Conservation (phyloP, 2,113 vertebrate genomes). For the Sitta europaea region DNA sequence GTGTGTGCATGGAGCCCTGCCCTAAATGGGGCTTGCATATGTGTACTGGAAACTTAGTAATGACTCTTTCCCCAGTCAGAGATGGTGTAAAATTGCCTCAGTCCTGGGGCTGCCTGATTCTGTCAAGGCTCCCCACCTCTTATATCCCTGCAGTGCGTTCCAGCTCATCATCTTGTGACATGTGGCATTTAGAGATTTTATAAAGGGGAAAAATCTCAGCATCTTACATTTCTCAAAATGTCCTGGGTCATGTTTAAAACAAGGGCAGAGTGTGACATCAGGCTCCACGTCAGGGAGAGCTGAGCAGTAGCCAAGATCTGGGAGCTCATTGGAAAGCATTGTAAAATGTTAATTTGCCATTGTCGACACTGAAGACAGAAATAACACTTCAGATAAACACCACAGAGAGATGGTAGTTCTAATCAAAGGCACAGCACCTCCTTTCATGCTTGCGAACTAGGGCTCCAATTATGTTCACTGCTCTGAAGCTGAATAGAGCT, state of each 20-base stretch:
- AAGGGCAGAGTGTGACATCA: conserved; percentile 52
- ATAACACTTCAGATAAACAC: conserved; percentile 62
- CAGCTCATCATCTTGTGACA: neutral
- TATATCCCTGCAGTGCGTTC: neutral
- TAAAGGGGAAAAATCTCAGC: neutral
- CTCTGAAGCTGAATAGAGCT: conserved; percentile 63
- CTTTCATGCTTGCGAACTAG: conserved; percentile 51
- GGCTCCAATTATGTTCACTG: conserved; percentile 59
- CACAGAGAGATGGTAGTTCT: conserved; percentile 53
- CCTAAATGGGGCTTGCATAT: neutral
- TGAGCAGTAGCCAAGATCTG: conserved; percentile 37
- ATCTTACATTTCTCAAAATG: neutral
- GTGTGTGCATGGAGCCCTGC: neutral
- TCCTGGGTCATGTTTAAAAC: conserved; percentile 1
- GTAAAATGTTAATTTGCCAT: conserved; percentile 60
- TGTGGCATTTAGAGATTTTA: neutral
- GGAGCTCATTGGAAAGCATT: conserved; percentile 54
- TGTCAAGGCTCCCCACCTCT: neutral
- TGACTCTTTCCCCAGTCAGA: neutral
- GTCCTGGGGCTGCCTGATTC: neutral
- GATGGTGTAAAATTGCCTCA: neutral
- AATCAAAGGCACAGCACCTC: conserved; percentile 57
- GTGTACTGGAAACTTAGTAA: neutral
- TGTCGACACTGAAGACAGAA: conserved; percentile 49
- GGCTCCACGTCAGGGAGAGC: neutral